Evolutionary conservation across 1,140 invertebrate species (phyloP).

Genomic region (Scylla paramamosain): DNA sequence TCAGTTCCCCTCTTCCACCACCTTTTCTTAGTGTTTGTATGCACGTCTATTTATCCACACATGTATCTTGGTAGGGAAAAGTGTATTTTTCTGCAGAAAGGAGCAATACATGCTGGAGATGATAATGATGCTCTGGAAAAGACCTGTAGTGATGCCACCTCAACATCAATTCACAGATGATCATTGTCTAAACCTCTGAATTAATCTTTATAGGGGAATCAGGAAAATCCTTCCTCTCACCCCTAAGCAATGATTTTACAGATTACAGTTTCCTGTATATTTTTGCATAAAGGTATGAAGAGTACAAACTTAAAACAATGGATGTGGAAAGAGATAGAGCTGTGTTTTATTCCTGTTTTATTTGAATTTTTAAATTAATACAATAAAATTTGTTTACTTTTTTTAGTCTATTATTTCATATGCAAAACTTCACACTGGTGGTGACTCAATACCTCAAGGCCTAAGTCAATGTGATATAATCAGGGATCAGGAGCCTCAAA

Average conservation of each 20-base stretch:
- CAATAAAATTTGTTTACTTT: constrained; percentile 68
- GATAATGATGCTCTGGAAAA: neutral
- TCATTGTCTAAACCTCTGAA: too few relatives aligned
- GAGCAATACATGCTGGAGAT: neutral
- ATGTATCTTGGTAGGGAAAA: constrained; percentile 39
- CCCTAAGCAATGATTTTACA: neutral
- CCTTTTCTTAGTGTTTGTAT: constrained; percentile 36
- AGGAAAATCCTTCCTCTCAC: too few relatives aligned
- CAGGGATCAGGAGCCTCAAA: constrained; percentile 70
- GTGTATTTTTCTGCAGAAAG: neutral
- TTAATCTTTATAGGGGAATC: too few relatives aligned
- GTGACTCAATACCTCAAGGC: constrained; percentile 68
- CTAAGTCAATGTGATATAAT: constrained; percentile 69
- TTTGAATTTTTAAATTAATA: constrained; percentile 65
- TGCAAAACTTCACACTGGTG: constrained; percentile 64
- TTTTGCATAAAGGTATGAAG: neutral
- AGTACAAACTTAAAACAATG: neutral
- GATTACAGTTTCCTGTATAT: neutral
- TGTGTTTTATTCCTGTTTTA: constrained; percentile 58
- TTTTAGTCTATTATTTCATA: constrained; percentile 57
- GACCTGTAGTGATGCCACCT: neutral
- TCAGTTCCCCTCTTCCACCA: constrained; percentile 13
- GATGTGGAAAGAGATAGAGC: neutral
- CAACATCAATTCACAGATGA: too few relatives aligned
- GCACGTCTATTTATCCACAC: constrained; percentile 16